A percentile compares a stretch with the other conserved stretches of the same genome.
Evolutionary conservation across 1,140 invertebrate genomes (phyloP).

Genomic region (Hyles vespertilio): DNA sequence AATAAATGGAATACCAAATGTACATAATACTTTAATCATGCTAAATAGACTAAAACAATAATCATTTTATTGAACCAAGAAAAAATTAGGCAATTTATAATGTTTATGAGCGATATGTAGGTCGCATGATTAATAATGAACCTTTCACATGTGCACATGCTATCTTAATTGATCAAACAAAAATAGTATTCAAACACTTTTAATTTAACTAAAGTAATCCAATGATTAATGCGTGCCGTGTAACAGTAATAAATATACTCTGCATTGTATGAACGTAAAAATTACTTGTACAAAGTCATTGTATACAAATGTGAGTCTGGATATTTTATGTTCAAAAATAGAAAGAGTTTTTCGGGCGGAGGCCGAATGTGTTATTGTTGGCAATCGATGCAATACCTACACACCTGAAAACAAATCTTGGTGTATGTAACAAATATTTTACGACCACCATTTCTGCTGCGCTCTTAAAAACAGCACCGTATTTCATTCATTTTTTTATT

Average conservation of each 20-base stretch:
- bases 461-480: too few species aligned
- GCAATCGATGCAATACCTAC: slow-evolving; percentile 6
- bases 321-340: slow-evolving; percentile 4
- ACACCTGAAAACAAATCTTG: neutral
- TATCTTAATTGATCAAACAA: too few species aligned
- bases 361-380: slow-evolving; percentile 6
- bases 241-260: neutral
- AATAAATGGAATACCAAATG: neutral
- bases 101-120: too few species aligned
- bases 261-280: too few species aligned
- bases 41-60: neutral
- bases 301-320: too few species aligned
- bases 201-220: neutral
- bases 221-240: neutral
- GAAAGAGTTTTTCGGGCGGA: neutral
- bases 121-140: too few species aligned
- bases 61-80: neutral
- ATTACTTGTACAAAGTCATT: too few species aligned
- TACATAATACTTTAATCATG: neutral
- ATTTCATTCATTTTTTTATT: too few species aligned
- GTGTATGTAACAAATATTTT: too few species aligned
- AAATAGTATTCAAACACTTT: too few species aligned
- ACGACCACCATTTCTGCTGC: too few species aligned
- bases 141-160: too few species aligned
- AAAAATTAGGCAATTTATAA: neutral